Conservation (phyloP, 2,888 invertebrate genomes). For the Carterocephalus palaemon region DNA sequence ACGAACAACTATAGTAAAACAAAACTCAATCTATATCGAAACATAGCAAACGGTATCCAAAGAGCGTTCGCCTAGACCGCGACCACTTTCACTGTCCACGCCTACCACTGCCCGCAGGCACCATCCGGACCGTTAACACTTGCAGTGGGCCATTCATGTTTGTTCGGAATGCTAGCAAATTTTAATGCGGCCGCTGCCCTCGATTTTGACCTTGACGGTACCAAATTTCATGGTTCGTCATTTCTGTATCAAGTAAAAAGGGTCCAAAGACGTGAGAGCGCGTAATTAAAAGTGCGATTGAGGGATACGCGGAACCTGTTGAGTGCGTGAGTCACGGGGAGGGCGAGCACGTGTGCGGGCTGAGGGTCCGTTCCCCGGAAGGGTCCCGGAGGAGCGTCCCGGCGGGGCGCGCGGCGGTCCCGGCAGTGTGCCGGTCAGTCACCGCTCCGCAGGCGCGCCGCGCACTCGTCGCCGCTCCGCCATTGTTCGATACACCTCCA, state of each 20-base stretch:
- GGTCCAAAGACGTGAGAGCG: constrained; percentile 26
- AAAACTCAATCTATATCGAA: constrained; percentile 6
- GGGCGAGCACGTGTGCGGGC: constrained; percentile 43
- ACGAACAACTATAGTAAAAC: no score
- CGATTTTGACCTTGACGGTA: constrained; percentile 12
- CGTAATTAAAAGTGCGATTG: constrained; percentile 24
- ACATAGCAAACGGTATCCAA: constrained; percentile 26
- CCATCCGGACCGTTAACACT: constrained; percentile 28
- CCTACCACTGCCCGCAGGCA: constrained; percentile 46
- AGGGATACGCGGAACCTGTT: constrained; percentile 42
- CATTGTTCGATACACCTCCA: constrained; percentile 55
- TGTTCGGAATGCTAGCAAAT: constrained; percentile 22
- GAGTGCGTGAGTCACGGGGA: constrained; percentile 38
- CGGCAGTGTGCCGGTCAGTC: constrained; percentile 78
- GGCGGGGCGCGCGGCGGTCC: constrained; percentile 71
- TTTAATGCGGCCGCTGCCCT: constrained; percentile 14
- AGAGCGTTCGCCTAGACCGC: constrained; percentile 49
- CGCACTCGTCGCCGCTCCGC: constrained; percentile 54
- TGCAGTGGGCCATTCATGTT: constrained; percentile 20
- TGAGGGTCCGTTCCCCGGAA: constrained; percentile 67
- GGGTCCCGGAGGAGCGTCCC: constrained; percentile 71
- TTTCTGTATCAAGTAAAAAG: constrained; percentile 22
- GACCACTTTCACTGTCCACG: constrained; percentile 66
- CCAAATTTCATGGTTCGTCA: constrained; percentile 2
- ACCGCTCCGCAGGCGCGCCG: constrained; percentile 73